Conservation (phyloP, 2,888 invertebrate genomes). For the Mechanitis messenoides region DNA sequence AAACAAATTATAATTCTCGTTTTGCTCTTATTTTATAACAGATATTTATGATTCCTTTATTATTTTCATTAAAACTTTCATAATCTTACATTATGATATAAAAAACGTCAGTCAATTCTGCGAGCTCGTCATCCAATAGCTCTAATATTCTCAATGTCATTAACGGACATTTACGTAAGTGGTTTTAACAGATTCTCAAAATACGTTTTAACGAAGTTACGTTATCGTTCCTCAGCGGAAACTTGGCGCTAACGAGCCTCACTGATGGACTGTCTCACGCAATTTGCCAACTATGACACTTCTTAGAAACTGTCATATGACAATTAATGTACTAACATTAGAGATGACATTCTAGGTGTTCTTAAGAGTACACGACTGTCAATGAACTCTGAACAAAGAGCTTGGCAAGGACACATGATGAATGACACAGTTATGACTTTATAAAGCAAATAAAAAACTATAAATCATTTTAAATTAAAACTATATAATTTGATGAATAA, state of each 20-base stretch:
- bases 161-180: slow-evolving; percentile 8
- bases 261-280: slow-evolving; percentile 30
- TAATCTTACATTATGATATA: no score
- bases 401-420: no score
- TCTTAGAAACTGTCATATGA: slow-evolving; percentile 19
- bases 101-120: neutral
- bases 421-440: no score
- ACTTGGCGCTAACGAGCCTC: slow-evolving; percentile 30
- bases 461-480: no score
- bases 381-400: neutral
- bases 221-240: slow-evolving; percentile 26
- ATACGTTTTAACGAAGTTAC: slow-evolving; percentile 27
- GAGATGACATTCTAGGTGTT: neutral
- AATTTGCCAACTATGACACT: slow-evolving; percentile 19
- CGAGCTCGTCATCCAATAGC: no score
- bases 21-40: no score
- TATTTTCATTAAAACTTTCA: no score
- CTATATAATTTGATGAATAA: neutral
- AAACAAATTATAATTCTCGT: no score
- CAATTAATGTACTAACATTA: slow-evolving; percentile 6
- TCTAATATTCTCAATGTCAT: neutral
- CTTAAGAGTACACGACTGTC: neutral
- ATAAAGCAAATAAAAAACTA: no score
- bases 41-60: no score
- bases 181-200: slow-evolving; percentile 15